phyloP scores from a whole-genome alignment of 2,797 vertebrate genomes.

The Rhynchonycteris naso region DNA sequence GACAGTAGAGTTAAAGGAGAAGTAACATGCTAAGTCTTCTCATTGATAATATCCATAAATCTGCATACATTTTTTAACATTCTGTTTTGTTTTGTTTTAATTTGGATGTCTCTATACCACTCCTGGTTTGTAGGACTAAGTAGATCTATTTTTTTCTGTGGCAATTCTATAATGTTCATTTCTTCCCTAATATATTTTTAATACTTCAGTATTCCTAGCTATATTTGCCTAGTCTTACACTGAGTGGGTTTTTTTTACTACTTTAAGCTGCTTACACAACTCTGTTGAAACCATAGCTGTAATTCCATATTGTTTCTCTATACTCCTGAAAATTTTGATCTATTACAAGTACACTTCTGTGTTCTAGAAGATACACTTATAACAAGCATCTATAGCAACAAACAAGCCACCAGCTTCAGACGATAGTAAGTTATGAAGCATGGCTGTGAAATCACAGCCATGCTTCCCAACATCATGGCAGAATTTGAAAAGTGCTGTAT shows the following conservation, averaged over 20 bases:
- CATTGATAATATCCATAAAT: slow-evolving; percentile 70
- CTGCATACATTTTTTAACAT: slow-evolving; percentile 66
- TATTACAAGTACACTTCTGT: not conserved
- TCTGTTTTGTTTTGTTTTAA: slow-evolving; percentile 62
- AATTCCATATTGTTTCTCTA: slow-evolving; percentile 29
- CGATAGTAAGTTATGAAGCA: slow-evolving; percentile 26
- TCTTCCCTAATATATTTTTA: slow-evolving; percentile 55
- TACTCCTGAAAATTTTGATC: not conserved
- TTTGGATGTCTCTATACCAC: slow-evolving; percentile 68
- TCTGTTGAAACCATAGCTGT: not conserved
- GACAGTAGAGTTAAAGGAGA: slow-evolving; percentile 74
- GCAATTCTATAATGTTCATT: not conserved
- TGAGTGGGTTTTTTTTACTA: not conserved
- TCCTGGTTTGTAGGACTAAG: slow-evolving; percentile 62
- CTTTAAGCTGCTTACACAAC: not conserved
- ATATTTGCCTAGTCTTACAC: slow-evolving; percentile 32
- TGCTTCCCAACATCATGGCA: not conserved
- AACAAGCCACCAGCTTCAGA: slow-evolving; percentile 17
- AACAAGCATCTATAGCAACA: slow-evolving; percentile 11
- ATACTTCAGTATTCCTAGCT: slow-evolving; percentile 16
- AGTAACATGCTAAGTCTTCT: slow-evolving; percentile 78
- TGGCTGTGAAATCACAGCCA: slow-evolving; percentile 54
- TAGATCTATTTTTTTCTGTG: slow-evolving; percentile 49
- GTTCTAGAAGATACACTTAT: slow-evolving; percentile 22
- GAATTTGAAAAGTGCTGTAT: slow-evolving; percentile 43